These are phyloP conservation scores for Karalla daura DNA, from an alignment of 2,797 vertebrate genomes.

Conservation along the genomic window DNA sequence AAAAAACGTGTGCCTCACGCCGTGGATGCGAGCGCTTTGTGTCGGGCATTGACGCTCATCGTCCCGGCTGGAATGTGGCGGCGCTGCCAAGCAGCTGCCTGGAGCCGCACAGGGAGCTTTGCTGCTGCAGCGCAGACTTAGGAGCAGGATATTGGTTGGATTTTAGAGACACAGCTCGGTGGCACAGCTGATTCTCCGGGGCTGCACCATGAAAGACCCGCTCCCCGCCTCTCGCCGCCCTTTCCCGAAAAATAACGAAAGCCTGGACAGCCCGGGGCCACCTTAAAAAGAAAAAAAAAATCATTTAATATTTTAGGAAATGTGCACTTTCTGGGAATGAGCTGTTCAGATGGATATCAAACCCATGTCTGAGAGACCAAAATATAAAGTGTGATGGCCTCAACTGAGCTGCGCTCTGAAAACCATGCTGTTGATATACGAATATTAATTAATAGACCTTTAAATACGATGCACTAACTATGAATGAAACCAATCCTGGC, in stretches of 20 bases:
- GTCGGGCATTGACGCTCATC: not conserved
- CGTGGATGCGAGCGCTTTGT: too few relatives aligned
- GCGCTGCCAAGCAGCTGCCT: slow-evolving; percentile 6
- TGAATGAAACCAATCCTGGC: too few relatives aligned
- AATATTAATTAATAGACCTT: too few relatives aligned
- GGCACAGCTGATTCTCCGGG: not conserved
- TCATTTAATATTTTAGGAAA: not conserved
- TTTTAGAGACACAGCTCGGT: slow-evolving; percentile 7
- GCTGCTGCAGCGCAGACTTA: slow-evolving; percentile 10
- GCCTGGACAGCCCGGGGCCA: not conserved
- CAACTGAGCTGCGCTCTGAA: not conserved
- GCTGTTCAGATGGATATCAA: not conserved
- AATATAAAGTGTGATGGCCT: not conserved
- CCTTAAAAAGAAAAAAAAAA: not conserved
- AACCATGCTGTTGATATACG: too few relatives aligned
- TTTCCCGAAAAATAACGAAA: too few relatives aligned
- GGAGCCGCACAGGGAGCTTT: not conserved
- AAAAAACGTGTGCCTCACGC: too few relatives aligned
- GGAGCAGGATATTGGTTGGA: slow-evolving; percentile 43
- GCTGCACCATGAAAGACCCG: slow-evolving; percentile 5
- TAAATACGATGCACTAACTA: too few relatives aligned
- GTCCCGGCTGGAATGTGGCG: slow-evolving; percentile 7
- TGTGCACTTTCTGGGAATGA: not conserved
- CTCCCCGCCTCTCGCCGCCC: not conserved
- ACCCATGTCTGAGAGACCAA: not conserved